Percentiles rank a stretch among this genome's conserved stretches.
Conservation (phyloP, 1,140 invertebrate genomes). For the Pseudomyrmex gracilis region DNA sequence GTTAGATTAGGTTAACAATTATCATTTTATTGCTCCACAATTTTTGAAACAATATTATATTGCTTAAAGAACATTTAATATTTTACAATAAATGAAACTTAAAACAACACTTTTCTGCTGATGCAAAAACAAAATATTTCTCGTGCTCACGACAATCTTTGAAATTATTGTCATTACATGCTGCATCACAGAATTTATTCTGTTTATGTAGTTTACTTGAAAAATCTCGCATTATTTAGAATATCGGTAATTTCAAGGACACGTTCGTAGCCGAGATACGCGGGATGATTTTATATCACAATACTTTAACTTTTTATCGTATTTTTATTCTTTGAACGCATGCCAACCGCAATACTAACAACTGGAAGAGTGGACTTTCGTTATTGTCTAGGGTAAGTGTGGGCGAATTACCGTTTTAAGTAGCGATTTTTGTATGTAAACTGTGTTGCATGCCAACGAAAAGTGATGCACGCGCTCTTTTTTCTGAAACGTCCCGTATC, state of each 20-base stretch:
- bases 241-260: constrained; percentile 60
- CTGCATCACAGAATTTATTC: background rate
- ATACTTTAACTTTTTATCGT: constrained; percentile 73
- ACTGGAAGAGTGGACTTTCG: constrained; percentile 83
- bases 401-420: constrained; percentile 45
- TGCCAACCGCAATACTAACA: constrained; percentile 82
- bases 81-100: background rate
- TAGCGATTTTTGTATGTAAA: constrained; percentile 20
- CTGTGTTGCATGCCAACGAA: constrained; percentile 29
- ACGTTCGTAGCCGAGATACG: constrained; percentile 1
- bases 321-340: constrained; percentile 80
- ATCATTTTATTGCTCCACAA: no score
- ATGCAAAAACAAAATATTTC: background rate
- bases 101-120: background rate
- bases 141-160: constrained; percentile 20
- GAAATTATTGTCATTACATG: constrained; percentile 58
- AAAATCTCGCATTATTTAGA: constrained; percentile 6
- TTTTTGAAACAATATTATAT: background rate
- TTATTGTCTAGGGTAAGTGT: constrained; percentile 84
- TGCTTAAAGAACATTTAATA: constrained; percentile 18
- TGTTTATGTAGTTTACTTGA: background rate
- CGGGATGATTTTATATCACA: constrained; percentile 24
- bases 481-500: background rate
- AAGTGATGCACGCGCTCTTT: background rate
- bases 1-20: no score